Evolutionary conservation across 2,113 vertebrate species (phyloP).

Genomic region (Chaetops frenatus): DNA sequence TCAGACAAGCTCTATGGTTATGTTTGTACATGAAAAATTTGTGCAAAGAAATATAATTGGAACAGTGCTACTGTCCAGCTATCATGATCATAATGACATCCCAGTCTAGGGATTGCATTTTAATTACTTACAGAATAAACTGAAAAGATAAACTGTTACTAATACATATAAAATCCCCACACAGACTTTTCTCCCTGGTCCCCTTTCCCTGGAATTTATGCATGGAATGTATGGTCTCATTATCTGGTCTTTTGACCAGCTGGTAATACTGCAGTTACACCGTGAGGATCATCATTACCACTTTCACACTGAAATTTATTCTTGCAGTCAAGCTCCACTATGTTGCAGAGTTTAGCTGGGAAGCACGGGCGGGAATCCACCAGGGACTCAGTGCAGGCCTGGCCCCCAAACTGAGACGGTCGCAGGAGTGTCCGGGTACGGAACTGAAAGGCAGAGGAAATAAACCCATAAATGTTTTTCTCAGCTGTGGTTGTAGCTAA

Average conservation of each 20-base stretch:
- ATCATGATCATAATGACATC: background rate
- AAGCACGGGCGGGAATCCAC: slow-evolving; percentile 76
- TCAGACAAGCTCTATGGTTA: background rate
- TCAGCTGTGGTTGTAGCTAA: background rate
- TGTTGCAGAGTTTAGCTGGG: slow-evolving; percentile 78
- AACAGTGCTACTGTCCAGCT: background rate
- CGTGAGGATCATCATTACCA: slow-evolving; percentile 62
- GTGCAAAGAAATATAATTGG: background rate
- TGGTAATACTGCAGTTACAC: background rate
- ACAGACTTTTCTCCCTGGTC: background rate
- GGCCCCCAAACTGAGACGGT: slow-evolving; percentile 87
- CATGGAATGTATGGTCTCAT: background rate
- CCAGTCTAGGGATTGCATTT: background rate
- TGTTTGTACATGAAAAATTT: background rate
- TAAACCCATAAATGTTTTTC: background rate
- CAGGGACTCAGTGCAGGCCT: slow-evolving; percentile 72
- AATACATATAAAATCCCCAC: background rate
- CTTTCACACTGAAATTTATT: slow-evolving; percentile 83
- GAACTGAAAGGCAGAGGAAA: slow-evolving; percentile 69
- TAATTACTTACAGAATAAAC: background rate
- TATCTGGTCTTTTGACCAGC: background rate
- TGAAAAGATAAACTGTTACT: background rate
- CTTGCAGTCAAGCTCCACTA: slow-evolving; percentile 76
- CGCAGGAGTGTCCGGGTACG: slow-evolving; percentile 70
- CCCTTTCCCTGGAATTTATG: background rate